These are phyloP conservation scores for Mugil cephalus DNA, from an alignment of 2,113 vertebrate species.

Conservation along the genomic window DNA sequence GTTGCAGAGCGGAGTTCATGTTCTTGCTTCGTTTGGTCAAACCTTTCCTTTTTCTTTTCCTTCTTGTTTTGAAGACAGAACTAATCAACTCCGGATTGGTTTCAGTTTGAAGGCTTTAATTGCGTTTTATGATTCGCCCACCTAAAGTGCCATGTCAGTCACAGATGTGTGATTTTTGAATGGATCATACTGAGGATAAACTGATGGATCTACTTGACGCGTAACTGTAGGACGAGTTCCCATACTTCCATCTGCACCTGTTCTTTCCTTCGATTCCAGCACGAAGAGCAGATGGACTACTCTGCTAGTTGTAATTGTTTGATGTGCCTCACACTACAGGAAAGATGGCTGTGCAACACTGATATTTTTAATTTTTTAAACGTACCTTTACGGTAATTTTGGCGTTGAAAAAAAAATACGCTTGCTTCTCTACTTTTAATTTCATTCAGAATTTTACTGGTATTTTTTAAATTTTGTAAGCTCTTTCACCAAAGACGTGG, in stretches of 20 bases:
- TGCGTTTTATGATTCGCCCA: neutral
- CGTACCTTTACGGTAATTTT: neutral
- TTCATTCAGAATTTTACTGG: neutral
- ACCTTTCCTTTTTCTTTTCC: too few relatives aligned
- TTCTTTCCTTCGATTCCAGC: neutral
- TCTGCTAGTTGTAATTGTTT: slow-evolving; percentile 3
- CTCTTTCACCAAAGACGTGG: slow-evolving; percentile 20
- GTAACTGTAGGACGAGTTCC: neutral
- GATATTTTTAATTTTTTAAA: neutral
- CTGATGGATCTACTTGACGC: slow-evolving; percentile 35
- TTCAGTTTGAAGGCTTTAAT: neutral
- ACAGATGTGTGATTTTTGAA: neutral
- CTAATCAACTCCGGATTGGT: neutral
- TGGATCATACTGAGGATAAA: slow-evolving; percentile 15
- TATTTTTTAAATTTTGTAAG: neutral
- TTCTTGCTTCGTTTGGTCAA: neutral
- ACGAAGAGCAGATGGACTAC: slow-evolving; percentile 13
- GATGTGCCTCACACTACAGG: neutral
- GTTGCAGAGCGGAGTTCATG: neutral
- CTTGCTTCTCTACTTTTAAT: neutral
- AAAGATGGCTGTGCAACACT: neutral
- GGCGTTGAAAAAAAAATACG: neutral
- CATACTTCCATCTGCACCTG: slow-evolving; percentile 18
- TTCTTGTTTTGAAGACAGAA: neutral
- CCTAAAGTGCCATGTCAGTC: slow-evolving; percentile 7